phyloP scores from a whole-genome alignment of 1,140 invertebrate genomes.

The Solenopsis invicta region DNA sequence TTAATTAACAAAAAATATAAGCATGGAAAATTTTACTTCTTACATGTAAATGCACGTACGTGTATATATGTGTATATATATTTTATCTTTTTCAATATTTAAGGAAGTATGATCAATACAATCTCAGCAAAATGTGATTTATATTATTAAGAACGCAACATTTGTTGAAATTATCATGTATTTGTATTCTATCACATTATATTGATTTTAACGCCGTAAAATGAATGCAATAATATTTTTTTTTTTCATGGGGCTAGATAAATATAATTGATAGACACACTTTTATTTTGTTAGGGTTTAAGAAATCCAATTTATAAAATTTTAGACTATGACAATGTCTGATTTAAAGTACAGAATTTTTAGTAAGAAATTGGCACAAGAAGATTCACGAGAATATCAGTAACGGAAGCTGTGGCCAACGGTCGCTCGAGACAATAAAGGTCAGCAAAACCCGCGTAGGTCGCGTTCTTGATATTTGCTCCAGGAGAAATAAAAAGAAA shows the following conservation, averaged over 20 bases:
- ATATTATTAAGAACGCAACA: too few species aligned
- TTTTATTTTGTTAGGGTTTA: background rate
- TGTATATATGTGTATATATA: background rate
- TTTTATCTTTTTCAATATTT: background rate
- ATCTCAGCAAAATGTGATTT: too few species aligned
- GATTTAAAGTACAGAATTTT: background rate
- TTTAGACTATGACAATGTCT: background rate
- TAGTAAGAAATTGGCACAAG: background rate
- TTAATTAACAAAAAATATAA: constrained; percentile 1
- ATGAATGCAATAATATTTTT: too few species aligned
- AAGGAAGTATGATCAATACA: too few species aligned
- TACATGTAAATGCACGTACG: background rate
- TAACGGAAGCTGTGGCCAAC: constrained; percentile 56
- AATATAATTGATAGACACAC: background rate
- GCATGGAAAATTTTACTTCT: background rate
- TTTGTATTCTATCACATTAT: too few species aligned
- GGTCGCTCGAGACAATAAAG: constrained; percentile 63
- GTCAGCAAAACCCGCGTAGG: constrained; percentile 55
- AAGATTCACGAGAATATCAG: background rate
- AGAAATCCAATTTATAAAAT: background rate
- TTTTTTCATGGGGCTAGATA: too few species aligned
- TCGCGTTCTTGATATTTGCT: constrained; percentile 66
- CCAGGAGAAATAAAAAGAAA: constrained; percentile 56
- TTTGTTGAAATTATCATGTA: too few species aligned
- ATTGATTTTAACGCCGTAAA: too few species aligned